Base-by-base conservation (phyloP, 2,797 vertebrate genomes). In the Chelmon rostratus region DNA sequence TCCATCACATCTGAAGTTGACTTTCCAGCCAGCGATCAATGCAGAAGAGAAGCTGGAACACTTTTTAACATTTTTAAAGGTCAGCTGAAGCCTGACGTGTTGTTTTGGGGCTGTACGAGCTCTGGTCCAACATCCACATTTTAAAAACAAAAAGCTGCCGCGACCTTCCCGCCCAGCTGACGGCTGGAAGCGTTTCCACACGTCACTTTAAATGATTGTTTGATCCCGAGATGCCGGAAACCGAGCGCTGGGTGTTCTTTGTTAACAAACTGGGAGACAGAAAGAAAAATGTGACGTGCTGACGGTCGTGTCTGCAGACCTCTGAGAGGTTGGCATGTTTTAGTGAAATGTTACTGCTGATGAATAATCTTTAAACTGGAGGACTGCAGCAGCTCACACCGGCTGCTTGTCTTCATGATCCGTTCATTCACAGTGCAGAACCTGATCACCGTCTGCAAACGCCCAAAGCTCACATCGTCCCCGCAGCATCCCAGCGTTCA, bases 61-160 rank as follows among this genome's bases (percentile, higher is more conserved):
- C 76, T 76, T 76, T 68, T 61, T 81, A 78, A 86, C n/a, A 2
- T 76, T 76, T 76, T 68, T 61, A 81, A 78, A 86, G 81, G 78
- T 86, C 71, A 73, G 21, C 21, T 7, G 10, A 63, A 72, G 53
- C 23, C 28, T 57, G 25, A 42, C 5, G 2, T 33, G 47, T 11
- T 64, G 19, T 46, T 54, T 70, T 53, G 46, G 67, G 62, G 23
- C 44, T 0, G 19, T 8, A 6, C 7, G 15, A 62, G 59, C 25
- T 61, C 0, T 8, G 11, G 16, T 58, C 64, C 9, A 1, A 65
- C 18, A 9, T 31, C 28, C 28, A 31, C 3, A 31, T 31, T 2
- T 12, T 44, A 31, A 21, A 77, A 59, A 47, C 25, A 61, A 59
- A n/a, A 66, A 54, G 21, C 73, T 40, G 49, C 28, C 3, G 28